Evolutionary conservation across 2,888 invertebrate genomes (phyloP), one percentile per base, ranked within the genome.

Genomic region (Xylota segnis): DNA sequence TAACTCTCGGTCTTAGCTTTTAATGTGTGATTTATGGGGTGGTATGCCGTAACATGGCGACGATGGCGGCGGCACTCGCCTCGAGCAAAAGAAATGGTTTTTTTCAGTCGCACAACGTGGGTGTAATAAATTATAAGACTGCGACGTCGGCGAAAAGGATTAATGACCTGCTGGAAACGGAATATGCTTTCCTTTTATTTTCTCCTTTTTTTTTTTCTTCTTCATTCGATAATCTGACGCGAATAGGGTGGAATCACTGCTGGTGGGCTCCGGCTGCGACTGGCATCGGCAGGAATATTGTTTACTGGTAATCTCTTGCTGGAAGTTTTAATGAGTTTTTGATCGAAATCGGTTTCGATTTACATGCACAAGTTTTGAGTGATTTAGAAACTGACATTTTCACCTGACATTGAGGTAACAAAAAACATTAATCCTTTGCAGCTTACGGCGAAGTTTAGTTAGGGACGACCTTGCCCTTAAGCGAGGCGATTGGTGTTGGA

Each of bases 21-120:
- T 56, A 81, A 81, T 61, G 81, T 45, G 61, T 74, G 66, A 81
- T 68, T 81, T 75, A 81, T 68, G 45, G 32, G 16, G 32, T 52
- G 37, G 37, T 50, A 37, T 18, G 47, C n/a, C 14, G 32, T 65
- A 54, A n/a, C 61, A n/a, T 14, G 27, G 23, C 37, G 23, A 7
- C 23, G 23, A 3, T 3, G 23, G 23, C 23, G 23, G 23, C 37
- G 23, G 12, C 23, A 23, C 32, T 10, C 29, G 34, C 50, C 12
- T 34, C 18, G 18, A 63, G 34, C 2, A 66, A 27, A 40, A 54
- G 6, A 40, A 29, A 40, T 54, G 52, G 5, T 23, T 68, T 37
- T 68, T 40, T 37, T 37, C 9, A 59, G n/a, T 23, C 7, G 4
- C n/a, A 5, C 27, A 40, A 27, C 10, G 16, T 45, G 40, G 18